Conservation (phyloP, 2,113 vertebrate genomes). For the Sitta europaea region DNA sequence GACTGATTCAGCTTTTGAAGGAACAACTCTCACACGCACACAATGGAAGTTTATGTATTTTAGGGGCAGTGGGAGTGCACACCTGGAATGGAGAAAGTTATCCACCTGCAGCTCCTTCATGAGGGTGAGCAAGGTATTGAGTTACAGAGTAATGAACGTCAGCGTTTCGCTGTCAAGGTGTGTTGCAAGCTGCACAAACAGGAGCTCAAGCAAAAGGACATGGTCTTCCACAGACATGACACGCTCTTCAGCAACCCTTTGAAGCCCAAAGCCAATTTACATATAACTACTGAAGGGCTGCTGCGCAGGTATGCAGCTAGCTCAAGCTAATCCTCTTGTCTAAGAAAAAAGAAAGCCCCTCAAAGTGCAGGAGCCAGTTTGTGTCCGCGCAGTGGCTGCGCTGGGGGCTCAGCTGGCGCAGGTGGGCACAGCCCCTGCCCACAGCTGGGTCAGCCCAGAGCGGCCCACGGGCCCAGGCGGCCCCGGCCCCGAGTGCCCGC, state of each 20-base stretch:
- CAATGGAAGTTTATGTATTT: not conserved
- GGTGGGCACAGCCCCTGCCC: not conserved
- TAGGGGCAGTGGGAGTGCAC: not conserved
- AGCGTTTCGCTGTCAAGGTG: not conserved
- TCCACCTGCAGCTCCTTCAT: not conserved
- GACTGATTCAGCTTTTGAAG: not conserved
- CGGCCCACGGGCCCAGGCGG: not conserved
- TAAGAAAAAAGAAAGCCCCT: not conserved
- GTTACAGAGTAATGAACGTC: not conserved
- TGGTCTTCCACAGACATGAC: not conserved
- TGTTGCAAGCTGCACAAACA: not conserved
- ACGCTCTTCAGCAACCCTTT: not conserved
- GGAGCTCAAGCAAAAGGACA: not conserved
- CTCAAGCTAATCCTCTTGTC: not conserved
- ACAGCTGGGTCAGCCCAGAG: rapidly evolving
- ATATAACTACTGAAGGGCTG: not conserved
- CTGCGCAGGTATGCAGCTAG: not conserved
- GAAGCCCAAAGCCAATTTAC: not conserved
- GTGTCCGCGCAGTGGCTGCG: not conserved
- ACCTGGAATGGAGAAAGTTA: not conserved
- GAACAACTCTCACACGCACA: not conserved
- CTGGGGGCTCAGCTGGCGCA: not conserved
- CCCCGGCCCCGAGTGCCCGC: not conserved
- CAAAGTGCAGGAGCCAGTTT: not conserved
- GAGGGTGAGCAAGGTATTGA: not conserved